phyloP scores from a whole-genome alignment of 2,113 vertebrate genomes.

The Bucco capensis region DNA sequence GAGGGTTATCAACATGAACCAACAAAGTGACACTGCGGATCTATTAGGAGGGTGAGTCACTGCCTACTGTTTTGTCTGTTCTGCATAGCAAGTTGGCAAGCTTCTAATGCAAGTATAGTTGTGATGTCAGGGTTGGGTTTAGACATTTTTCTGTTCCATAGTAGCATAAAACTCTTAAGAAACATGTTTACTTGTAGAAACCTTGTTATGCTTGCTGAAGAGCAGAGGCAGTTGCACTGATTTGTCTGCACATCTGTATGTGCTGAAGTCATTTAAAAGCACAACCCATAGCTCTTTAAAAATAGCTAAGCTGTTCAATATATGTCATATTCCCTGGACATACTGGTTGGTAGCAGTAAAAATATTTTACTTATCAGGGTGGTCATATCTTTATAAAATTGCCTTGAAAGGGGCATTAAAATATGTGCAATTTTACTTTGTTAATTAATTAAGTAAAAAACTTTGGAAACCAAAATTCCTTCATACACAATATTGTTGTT shows the following conservation, averaged over 20 bases:
- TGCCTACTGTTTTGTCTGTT: background rate
- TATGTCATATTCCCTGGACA: background rate
- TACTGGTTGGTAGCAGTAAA: background rate
- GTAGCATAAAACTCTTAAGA: background rate
- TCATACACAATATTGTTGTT: background rate
- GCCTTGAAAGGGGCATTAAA: background rate
- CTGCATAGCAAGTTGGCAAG: background rate
- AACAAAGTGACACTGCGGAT: conserved; percentile 95
- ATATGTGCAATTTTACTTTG: background rate
- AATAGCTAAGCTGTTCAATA: background rate
- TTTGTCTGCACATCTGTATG: background rate
- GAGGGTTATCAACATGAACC: conserved; percentile 96
- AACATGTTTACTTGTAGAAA: background rate
- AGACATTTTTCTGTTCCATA: accelerated
- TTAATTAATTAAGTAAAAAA: background rate
- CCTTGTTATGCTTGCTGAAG: background rate
- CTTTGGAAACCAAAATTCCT: background rate
- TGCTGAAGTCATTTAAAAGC: background rate
- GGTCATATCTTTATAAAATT: background rate
- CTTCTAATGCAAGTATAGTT: background rate
- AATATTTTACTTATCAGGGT: background rate
- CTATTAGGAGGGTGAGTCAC: conserved; percentile 91
- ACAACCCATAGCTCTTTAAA: background rate
- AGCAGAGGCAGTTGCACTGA: background rate
- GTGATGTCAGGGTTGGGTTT: background rate